phyloP scores from a whole-genome alignment of 2,113 vertebrate genomes.

The Dasyornis broadbenti region DNA sequence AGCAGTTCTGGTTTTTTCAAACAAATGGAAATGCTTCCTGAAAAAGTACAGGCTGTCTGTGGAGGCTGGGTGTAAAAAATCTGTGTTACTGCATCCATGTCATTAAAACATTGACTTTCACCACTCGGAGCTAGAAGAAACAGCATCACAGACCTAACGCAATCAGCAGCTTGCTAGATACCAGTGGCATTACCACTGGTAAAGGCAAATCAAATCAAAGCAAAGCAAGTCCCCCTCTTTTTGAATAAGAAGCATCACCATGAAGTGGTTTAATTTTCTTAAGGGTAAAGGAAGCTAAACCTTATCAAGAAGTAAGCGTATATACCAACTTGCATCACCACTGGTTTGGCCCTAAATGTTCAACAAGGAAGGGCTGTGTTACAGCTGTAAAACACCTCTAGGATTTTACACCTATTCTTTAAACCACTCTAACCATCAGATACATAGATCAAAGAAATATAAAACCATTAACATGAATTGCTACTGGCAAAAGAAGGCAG shows the following conservation, averaged over 20 bases:
- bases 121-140: background rate
- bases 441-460: constrained; percentile 7
- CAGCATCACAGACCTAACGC: background rate
- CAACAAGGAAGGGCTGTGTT: background rate
- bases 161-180: background rate
- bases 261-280: background rate
- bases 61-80: background rate
- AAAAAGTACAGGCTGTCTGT: background rate
- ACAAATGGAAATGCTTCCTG: background rate
- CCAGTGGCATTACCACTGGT: background rate
- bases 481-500: constrained; percentile 31
- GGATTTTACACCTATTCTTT: background rate
- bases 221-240: background rate
- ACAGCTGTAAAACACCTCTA: background rate
- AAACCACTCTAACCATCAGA: background rate
- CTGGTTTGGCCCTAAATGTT: background rate
- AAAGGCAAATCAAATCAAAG: background rate
- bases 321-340: background rate
- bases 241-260: background rate
- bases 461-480: background rate
- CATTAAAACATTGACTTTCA: background rate
- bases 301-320: background rate
- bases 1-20: background rate
- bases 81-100: background rate
- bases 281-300: background rate